Evolutionary conservation across 1,140 invertebrate genomes (phyloP).

Genomic region (Camponotus floridanus): DNA sequence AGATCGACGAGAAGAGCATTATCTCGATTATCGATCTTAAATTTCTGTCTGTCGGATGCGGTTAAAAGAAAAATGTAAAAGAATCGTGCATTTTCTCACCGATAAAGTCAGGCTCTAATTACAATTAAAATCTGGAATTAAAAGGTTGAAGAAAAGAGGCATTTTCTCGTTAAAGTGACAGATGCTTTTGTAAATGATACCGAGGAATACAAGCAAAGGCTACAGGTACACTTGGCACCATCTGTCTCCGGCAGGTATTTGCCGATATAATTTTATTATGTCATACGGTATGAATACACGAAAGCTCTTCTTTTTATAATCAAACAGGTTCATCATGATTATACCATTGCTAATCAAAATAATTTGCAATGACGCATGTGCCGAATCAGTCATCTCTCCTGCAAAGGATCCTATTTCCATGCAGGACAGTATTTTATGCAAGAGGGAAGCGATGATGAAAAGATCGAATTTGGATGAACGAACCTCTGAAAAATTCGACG

Average conservation of each 20-base stretch:
- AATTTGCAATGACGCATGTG: conserved; percentile 53
- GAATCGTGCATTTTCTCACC: neutral
- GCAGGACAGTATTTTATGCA: neutral
- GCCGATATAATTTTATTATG: neutral
- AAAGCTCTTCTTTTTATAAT: neutral
- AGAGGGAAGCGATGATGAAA: neutral
- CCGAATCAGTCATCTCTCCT: conserved; percentile 30
- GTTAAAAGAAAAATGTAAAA: neutral
- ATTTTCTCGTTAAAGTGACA: conserved; percentile 27
- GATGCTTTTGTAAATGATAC: conserved; percentile 56
- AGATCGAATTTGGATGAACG: conserved; percentile 25
- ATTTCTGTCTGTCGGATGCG: conserved; percentile 22
- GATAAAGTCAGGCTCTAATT: conserved; percentile 13
- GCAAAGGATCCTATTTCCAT: neutral
- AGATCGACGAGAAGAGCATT: conserved; percentile 65
- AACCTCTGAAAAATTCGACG: neutral
- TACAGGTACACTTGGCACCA: conserved; percentile 40
- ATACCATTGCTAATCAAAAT: conserved; percentile 71
- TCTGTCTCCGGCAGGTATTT: conserved; percentile 17
- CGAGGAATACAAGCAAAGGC: conserved; percentile 4
- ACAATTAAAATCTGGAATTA: neutral
- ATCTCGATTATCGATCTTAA: conserved; percentile 34
- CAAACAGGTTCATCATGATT: conserved; percentile 72
- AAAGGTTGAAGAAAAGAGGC: neutral
- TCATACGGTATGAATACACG: neutral